phyloP scores from a whole-genome alignment of 1,140 invertebrate genomes.

The Dreissena polymorpha region DNA sequence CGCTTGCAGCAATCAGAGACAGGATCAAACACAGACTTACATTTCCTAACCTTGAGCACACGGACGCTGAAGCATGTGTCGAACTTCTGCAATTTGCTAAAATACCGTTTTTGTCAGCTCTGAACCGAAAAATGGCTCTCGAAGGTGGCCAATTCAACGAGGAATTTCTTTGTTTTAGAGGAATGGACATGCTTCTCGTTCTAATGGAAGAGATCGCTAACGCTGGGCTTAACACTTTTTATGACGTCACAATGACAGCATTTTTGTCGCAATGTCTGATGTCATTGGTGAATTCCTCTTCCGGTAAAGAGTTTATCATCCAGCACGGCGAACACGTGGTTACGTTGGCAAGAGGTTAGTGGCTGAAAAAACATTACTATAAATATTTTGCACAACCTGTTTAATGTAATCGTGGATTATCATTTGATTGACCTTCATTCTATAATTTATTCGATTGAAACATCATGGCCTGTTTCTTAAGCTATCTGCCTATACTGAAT shows the following conservation, averaged over 20 bases:
- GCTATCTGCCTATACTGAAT: too few species aligned
- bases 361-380: too few species aligned
- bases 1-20: slow-evolving; percentile 12
- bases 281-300: slow-evolving; percentile 23
- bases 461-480: too few species aligned
- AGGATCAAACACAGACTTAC: slow-evolving; percentile 23
- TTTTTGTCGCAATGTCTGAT: slow-evolving; percentile 26
- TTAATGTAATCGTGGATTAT: too few species aligned
- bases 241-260: slow-evolving; percentile 15
- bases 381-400: too few species aligned
- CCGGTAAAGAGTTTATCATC: slow-evolving; percentile 33
- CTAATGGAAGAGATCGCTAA: slow-evolving; percentile 3
- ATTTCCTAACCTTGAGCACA: slow-evolving; percentile 17
- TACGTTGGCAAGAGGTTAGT: slow-evolving; percentile 28
- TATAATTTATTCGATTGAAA: too few species aligned
- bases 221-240: neutral
- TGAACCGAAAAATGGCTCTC: slow-evolving; percentile 29
- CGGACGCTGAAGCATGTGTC: slow-evolving; percentile 11
- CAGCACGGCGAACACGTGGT: slow-evolving; percentile 33
- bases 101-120: slow-evolving; percentile 17
- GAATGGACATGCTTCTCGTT: slow-evolving; percentile 21
- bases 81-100: slow-evolving; percentile 16
- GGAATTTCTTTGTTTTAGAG: slow-evolving; percentile 28
- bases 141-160: slow-evolving; percentile 41
- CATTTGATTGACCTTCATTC: too few species aligned